Evolutionary conservation across 1,140 invertebrate genomes (phyloP).

Genomic region (Dreissena polymorpha): DNA sequence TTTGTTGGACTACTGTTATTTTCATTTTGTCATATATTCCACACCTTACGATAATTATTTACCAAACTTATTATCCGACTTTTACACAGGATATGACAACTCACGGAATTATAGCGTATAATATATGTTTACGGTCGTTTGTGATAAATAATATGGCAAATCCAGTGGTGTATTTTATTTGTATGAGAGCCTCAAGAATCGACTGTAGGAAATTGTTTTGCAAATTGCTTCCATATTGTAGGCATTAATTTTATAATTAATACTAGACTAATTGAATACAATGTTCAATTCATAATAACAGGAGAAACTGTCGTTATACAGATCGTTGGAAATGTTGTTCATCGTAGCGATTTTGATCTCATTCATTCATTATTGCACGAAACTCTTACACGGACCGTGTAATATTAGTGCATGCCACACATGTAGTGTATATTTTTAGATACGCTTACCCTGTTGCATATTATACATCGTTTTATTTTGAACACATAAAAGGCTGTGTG

Average conservation of each 20-base stretch:
- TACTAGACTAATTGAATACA: too few relatives aligned
- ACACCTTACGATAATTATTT: slow-evolving; percentile 57
- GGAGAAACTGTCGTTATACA: too few relatives aligned
- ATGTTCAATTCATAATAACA: too few relatives aligned
- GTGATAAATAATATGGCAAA: slow-evolving; percentile 69
- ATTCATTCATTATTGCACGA: too few relatives aligned
- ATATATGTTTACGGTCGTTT: slow-evolving; percentile 62
- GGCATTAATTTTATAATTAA: background rate
- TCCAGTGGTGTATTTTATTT: slow-evolving; percentile 61
- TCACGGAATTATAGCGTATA: slow-evolving; percentile 20
- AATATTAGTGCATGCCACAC: too few relatives aligned
- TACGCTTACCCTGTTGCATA: too few relatives aligned
- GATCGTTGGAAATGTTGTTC: too few relatives aligned
- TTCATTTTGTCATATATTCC: slow-evolving; percentile 65
- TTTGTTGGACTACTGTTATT: slow-evolving; percentile 60
- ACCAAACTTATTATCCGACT: slow-evolving; percentile 36
- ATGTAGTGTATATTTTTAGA: too few relatives aligned
- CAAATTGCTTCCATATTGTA: background rate
- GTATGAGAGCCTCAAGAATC: slow-evolving; percentile 13
- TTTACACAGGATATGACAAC: slow-evolving; percentile 38
- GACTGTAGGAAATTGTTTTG: slow-evolving; percentile 5
- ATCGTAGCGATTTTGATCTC: too few relatives aligned
- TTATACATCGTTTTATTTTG: too few relatives aligned
- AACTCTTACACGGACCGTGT: too few relatives aligned
- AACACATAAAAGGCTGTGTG: too few relatives aligned